Conservation (phyloP, 1,140 invertebrate genomes). For the Drosophila quadrilineata region DNA sequence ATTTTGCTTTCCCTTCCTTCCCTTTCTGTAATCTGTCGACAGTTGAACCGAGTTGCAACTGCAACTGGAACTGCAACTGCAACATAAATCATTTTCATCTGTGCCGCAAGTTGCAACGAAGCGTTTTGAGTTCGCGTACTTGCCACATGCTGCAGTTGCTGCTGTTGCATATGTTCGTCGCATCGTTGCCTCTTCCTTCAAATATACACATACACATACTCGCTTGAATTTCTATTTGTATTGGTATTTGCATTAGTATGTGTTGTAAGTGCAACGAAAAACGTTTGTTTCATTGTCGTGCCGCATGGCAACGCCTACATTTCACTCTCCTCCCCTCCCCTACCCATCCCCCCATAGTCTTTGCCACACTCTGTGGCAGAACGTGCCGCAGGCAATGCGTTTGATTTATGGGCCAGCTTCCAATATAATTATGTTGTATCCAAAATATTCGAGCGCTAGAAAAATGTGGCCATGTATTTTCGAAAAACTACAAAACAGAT, state of each 20-base stretch:
- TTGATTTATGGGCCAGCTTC: constrained; percentile 72
- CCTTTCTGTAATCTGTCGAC: constrained; percentile 32
- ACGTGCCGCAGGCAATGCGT: constrained; percentile 30
- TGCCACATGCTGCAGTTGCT: constrained; percentile 75
- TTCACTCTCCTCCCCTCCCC: constrained; percentile 2
- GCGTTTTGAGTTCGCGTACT: constrained; percentile 60
- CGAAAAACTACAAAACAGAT: constrained; percentile 38
- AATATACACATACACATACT: constrained; percentile 11
- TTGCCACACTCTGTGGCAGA: background rate
- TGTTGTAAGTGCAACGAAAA: background rate
- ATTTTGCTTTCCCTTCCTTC: background rate
- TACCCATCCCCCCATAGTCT: constrained; percentile 16
- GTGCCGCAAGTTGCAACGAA: constrained; percentile 60
- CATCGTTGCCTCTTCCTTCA: constrained; percentile 28
- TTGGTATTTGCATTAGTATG: too few species aligned
- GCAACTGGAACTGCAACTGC: constrained; percentile 52
- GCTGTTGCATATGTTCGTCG: constrained; percentile 59
- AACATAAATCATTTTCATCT: constrained; percentile 44
- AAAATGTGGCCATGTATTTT: constrained; percentile 57
- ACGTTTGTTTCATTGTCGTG: constrained; percentile 10
- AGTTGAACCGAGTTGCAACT: constrained; percentile 25
- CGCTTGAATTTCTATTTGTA: too few species aligned
- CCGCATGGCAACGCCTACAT: constrained; percentile 27
- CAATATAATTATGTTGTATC: constrained; percentile 75
- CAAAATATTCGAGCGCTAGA: constrained; percentile 50